These are phyloP conservation scores for Morpho achilles DNA, from an alignment of 2,888 invertebrate genomes.

Conservation along the genomic window DNA sequence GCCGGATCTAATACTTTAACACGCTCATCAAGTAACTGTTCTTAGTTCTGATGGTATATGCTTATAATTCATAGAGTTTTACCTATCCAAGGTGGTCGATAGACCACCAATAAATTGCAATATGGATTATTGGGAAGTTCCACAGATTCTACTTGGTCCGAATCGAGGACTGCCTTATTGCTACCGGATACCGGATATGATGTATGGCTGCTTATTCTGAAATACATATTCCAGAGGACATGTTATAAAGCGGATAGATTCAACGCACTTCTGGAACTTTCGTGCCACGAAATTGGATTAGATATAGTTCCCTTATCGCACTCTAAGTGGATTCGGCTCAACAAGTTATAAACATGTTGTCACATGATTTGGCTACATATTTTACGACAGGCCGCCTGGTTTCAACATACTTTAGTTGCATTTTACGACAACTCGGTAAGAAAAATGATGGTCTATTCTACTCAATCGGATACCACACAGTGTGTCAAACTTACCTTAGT, in stretches of 20 bases:
- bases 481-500: too few relatives aligned
- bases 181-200: constrained; percentile 74
- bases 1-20: constrained; percentile 25
- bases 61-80: constrained; percentile 41
- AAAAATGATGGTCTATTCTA: too few relatives aligned
- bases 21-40: constrained; percentile 37
- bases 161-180: constrained; percentile 40
- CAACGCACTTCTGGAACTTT: constrained; percentile 45
- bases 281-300: constrained; percentile 51
- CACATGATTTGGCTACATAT: too few relatives aligned
- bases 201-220: constrained; percentile 76
- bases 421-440: too few relatives aligned
- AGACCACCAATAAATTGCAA: constrained; percentile 21
- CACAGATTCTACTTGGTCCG: constrained; percentile 43
- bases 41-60: constrained; percentile 43
- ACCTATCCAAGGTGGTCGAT: constrained; percentile 2
- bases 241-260: constrained; percentile 22
- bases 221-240: constrained; percentile 45
- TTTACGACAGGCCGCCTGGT: too few relatives aligned
- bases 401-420: too few relatives aligned
- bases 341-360: too few relatives aligned
- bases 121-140: constrained; percentile 48
- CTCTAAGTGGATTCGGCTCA: too few relatives aligned
- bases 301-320: constrained; percentile 30
- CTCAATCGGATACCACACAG: too few relatives aligned